Percentiles rank a stretch among this genome's conserved stretches.
Conservation (phyloP, 2,113 vertebrate genomes). For the Pygathrix nemaeus region DNA sequence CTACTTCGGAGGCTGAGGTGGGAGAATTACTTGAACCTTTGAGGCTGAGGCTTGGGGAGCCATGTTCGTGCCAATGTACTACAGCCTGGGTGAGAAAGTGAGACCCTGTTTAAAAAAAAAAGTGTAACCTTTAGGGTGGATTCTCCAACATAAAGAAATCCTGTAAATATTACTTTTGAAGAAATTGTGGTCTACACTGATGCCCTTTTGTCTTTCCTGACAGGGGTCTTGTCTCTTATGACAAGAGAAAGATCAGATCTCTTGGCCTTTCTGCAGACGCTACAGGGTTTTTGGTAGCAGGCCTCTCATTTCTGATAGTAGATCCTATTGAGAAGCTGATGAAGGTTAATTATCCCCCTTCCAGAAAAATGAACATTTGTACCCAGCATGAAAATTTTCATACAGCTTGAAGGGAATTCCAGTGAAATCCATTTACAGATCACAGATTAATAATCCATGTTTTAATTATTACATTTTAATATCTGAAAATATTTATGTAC, state of each 20-base stretch:
- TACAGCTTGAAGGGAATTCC: neutral
- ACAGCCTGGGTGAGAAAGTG: neutral
- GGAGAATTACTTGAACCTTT: neutral
- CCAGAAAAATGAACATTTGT: neutral
- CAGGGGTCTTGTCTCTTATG: neutral
- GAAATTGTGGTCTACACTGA: neutral
- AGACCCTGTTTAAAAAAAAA: neutral
- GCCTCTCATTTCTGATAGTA: neutral
- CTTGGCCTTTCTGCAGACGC: neutral
- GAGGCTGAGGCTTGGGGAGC: neutral
- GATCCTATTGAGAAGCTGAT: neutral
- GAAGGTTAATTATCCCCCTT: neutral
- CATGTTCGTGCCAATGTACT: neutral
- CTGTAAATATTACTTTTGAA: neutral
- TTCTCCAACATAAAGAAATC: neutral
- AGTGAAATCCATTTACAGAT: neutral
- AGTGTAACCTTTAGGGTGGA: neutral
- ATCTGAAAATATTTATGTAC: neutral
- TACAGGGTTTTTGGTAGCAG: neutral
- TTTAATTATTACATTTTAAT: neutral
- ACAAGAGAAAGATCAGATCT: neutral
- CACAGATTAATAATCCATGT: neutral
- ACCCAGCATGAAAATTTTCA: neutral
- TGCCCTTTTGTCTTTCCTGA: neutral
- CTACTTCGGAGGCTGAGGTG: neutral